These are phyloP conservation scores for Manacus vitellinus DNA, from an alignment of 2,113 vertebrate genomes.

Conservation along the genomic window DNA sequence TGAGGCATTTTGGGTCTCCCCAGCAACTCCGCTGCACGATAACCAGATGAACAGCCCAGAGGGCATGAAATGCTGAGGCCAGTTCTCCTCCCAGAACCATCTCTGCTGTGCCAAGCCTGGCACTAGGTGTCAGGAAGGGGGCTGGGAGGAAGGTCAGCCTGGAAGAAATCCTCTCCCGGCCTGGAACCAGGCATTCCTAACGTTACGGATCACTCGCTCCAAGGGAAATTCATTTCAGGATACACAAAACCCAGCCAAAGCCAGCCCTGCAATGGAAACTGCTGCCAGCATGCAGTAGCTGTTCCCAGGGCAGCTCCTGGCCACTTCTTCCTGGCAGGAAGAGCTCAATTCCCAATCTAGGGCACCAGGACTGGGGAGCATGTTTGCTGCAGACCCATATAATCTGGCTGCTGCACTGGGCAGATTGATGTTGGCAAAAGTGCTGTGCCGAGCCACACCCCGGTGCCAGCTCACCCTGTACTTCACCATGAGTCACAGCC, in stretches of 20 bases:
- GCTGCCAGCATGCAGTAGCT: neutral
- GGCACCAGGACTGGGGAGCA: neutral
- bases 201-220: neutral
- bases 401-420: neutral
- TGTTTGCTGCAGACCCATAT: fast-evolving
- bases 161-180: neutral
- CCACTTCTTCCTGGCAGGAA: neutral
- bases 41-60: neutral
- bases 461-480: neutral
- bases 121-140: neutral
- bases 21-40: neutral
- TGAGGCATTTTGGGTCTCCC: neutral
- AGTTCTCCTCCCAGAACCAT: neutral
- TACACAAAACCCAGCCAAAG: neutral
- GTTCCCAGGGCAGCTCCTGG: neutral
- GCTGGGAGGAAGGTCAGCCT: neutral
- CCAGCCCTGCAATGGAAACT: neutral
- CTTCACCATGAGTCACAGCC: conserved; percentile 11
- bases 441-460: neutral
- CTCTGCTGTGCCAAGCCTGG: neutral
- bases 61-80: neutral
- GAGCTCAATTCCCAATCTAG: fast-evolving
- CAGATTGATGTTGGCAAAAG: neutral
- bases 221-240: conserved; percentile 24
- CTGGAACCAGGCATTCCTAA: conserved; percentile 23